Conservation (phyloP, 2,113 vertebrate genomes). For the Lagopus muta region DNA sequence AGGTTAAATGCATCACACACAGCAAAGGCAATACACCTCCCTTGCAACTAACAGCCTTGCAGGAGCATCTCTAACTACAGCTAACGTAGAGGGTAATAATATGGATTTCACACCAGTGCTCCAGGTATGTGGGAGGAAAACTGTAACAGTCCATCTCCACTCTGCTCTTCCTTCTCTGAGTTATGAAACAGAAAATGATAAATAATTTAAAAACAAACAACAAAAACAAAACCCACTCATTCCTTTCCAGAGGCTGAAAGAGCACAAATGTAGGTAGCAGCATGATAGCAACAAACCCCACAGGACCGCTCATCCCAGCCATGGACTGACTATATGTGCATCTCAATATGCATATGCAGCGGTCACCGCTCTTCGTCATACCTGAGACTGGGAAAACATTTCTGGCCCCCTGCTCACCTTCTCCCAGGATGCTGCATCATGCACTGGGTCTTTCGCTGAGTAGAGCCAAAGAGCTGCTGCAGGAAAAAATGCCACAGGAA, state of each 20-base stretch:
- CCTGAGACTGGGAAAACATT: neutral
- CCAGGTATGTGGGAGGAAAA: neutral
- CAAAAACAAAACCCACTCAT: neutral
- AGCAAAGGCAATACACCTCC: neutral
- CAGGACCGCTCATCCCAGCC: no score
- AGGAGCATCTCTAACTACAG: neutral
- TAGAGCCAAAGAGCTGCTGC: neutral
- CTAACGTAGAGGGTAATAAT: neutral
- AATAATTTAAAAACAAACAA: neutral
- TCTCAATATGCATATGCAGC: neutral
- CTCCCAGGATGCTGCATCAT: neutral
- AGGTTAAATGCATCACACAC: neutral
- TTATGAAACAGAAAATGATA: neutral
- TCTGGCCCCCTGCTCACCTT: neutral
- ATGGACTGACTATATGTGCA: accelerated
- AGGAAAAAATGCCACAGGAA: neutral
- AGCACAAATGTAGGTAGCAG: neutral
- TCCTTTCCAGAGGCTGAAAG: neutral
- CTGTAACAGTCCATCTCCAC: neutral
- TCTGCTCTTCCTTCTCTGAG: neutral
- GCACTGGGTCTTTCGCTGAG: neutral
- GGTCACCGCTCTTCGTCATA: neutral
- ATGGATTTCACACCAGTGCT: neutral
- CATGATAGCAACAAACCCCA: neutral
- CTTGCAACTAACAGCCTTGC: accelerated